phyloP scores from a whole-genome alignment of 53 echinoderm and acorn worm species.

The Luidia sarsii region DNA sequence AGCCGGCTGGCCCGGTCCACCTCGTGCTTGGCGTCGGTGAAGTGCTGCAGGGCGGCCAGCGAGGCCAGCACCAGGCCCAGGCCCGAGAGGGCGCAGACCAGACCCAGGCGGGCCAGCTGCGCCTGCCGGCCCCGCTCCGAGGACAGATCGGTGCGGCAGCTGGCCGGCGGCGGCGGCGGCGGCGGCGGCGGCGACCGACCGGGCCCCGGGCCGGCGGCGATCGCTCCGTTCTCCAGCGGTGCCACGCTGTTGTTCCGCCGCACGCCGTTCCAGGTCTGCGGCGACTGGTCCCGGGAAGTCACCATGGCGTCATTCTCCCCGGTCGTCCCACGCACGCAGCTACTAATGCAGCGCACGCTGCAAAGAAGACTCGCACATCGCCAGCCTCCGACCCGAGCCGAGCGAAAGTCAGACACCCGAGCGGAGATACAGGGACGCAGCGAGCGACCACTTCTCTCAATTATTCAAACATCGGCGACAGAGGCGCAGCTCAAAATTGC shows the following conservation, averaged over 20 bases:
- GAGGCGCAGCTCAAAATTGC: too few species aligned
- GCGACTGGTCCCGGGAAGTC: not conserved
- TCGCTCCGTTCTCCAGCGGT: slow-evolving; percentile 42
- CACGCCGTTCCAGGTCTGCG: not conserved
- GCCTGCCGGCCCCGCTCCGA: slow-evolving; percentile 66
- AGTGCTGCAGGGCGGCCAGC: slow-evolving; percentile 64
- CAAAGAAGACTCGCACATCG: too few species aligned
- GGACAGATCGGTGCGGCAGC: slow-evolving; percentile 61
- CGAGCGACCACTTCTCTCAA: not conserved
- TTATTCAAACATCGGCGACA: too few species aligned
- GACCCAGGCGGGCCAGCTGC: slow-evolving; percentile 58
- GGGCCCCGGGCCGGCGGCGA: slow-evolving; percentile 7
- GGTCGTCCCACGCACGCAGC: too few species aligned
- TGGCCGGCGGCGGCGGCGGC: too few species aligned
- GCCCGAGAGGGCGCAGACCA: slow-evolving; percentile 61
- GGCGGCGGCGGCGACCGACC: too few species aligned
- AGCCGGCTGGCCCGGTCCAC: slow-evolving; percentile 21
- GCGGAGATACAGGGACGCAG: too few species aligned
- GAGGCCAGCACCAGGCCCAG: slow-evolving; percentile 51
- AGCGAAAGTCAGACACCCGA: too few species aligned
- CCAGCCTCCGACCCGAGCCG: too few species aligned
- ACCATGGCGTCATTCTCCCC: not conserved
- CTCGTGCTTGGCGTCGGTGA: slow-evolving; percentile 53
- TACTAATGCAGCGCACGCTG: too few species aligned
- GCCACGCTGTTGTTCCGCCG: slow-evolving; percentile 65